phyloP scores from a whole-genome alignment of 2,113 vertebrate species.

The Illadopsis cleaveri region DNA sequence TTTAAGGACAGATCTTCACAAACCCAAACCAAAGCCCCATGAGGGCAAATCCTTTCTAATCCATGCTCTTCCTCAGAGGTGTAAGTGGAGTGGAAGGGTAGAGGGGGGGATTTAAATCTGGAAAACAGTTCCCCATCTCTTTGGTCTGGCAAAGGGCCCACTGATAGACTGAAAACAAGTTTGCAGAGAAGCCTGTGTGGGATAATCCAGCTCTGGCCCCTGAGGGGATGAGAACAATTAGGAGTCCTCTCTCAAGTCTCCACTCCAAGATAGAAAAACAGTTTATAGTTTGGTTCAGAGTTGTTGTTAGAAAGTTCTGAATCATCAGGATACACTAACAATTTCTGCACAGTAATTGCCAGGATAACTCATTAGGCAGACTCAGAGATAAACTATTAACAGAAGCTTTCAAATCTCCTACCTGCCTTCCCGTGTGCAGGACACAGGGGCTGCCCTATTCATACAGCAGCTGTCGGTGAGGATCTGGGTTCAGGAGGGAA shows the following conservation, averaged over 20 bases:
- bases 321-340: slow-evolving; percentile 59
- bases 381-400: slow-evolving; percentile 40
- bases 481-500: not conserved
- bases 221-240: slow-evolving; percentile 51
- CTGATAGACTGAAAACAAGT: slow-evolving; percentile 34
- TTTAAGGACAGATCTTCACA: slow-evolving; percentile 43
- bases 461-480: rapidly evolving
- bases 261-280: slow-evolving; percentile 65
- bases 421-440: not conserved
- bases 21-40: slow-evolving; percentile 9
- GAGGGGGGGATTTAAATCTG: slow-evolving; percentile 10
- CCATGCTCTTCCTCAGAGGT: slow-evolving; percentile 38
- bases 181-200: slow-evolving; percentile 32
- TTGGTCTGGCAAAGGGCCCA: slow-evolving; percentile 26
- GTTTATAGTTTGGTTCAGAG: slow-evolving; percentile 46
- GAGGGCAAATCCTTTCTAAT: slow-evolving; percentile 48
- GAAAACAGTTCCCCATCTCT: slow-evolving; percentile 28
- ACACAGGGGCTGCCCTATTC: not conserved
- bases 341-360: not conserved
- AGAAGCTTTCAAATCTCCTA: slow-evolving; percentile 32
- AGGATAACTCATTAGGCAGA: not conserved
- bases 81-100: slow-evolving; percentile 26
- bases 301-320: slow-evolving; percentile 64
- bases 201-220: slow-evolving; percentile 48
- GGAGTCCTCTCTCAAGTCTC: slow-evolving; percentile 52